A percentile compares a stretch with the other conserved stretches of the same genome.
Conservation (phyloP, 2,797 vertebrate species). For the Vespertilio murinus region DNA sequence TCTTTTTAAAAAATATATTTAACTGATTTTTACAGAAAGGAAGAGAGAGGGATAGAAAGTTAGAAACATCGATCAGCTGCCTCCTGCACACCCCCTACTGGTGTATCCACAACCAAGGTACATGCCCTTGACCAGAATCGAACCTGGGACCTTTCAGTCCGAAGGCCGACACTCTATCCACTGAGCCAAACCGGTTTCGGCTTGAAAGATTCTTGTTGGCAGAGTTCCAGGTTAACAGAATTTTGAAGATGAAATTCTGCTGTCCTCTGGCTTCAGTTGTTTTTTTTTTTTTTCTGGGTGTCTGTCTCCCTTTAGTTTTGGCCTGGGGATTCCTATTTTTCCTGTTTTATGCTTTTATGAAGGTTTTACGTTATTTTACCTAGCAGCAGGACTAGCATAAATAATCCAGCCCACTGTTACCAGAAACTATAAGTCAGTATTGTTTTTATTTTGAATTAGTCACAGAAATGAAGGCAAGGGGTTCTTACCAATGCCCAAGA, state of each 20-base stretch:
- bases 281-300: neutral
- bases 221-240: neutral
- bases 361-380: neutral
- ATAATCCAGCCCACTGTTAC: neutral
- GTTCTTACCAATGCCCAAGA: neutral
- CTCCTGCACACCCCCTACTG: no score
- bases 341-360: neutral
- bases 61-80: no score
- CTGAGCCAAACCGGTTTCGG: no score
- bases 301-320: neutral
- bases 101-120: no score
- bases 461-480: neutral
- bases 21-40: no score
- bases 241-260: neutral
- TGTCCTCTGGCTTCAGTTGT: neutral
- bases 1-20: no score
- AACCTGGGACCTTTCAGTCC: no score
- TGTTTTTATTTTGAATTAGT: conserved; percentile 31
- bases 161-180: no score
- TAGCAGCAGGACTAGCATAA: neutral
- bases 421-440: neutral
- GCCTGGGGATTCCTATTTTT: neutral
- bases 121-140: no score
- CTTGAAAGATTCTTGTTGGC: neutral
- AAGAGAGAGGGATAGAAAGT: no score